Evolutionary conservation across 2,888 invertebrate genomes (phyloP), one percentile per base, ranked within the genome.

Genomic region (Patella pellucida): DNA sequence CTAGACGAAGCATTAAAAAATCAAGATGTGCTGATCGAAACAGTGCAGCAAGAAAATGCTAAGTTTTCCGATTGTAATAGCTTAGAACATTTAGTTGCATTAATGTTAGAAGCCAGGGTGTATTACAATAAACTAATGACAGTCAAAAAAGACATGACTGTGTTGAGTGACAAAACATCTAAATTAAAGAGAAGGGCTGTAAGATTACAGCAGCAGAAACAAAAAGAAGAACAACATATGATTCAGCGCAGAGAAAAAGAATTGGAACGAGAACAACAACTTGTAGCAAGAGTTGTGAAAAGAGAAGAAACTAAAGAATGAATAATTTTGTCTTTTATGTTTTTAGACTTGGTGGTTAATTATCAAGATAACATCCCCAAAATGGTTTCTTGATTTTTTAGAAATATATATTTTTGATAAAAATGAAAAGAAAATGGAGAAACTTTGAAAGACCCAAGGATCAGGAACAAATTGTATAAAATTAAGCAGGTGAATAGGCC

Each of bases 21-120:
- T 71, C 91, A 91, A 78, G 86, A 82, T 69, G 86, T 90, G 52
- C 83, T 90, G 15, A 86, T 89, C 51, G 91, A 91, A 79, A 89
- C 90, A 19, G 80, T 90, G 41, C 86, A 89, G 78, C 90, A 90
- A 77, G 91, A 91, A 81, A 90, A 89, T 78, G 76, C 85, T 41
- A 89, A 89, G 80, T 89, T 90, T 79, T 69, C 72, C 23, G 89
- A 90, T 15, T 87, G 87, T 68, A 79, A 83, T 19, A 81, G 86
- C 14, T 79, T 85, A 76, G 83, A 78, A 71, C 80, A 87, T 62
- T 81, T 90, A 3, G 80, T 80, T 50, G 85, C 87, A 41, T 86
- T 85, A 90, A 89, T 90, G 88, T 78, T 82, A 16, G 85, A 87
- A 80, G 86, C 89, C 0, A 87, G 84, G 76, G 74, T 78, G 12